Evolutionary conservation across 64 coral and sea anemone genomes (phyloP).

Genomic region (Hydrozoanthus tunicans): DNA sequence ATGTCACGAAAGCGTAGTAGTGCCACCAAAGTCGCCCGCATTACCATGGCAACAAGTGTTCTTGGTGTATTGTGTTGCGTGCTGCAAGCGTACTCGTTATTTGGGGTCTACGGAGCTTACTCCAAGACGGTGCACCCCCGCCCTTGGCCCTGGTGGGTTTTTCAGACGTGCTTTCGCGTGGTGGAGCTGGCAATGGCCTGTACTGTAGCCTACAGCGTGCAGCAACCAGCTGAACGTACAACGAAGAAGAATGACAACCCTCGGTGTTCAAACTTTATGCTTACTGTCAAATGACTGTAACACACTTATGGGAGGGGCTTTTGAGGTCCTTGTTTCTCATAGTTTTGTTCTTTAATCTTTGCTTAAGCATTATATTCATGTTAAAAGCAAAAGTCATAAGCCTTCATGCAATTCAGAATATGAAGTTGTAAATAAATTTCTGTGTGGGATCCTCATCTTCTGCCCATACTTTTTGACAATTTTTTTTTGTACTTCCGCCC

Average conservation of each 20-base stretch:
- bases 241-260: neutral
- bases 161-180: constrained; percentile 62
- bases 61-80: constrained; percentile 56
- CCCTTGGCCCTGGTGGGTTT: constrained; percentile 71
- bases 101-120: constrained; percentile 71
- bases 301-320: no score
- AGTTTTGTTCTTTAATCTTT: no score
- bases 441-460: no score
- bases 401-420: no score
- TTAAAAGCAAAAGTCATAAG: no score
- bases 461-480: no score
- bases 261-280: neutral
- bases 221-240: constrained; percentile 25
- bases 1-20: neutral
- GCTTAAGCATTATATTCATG: no score
- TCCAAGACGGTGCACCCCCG: constrained; percentile 37
- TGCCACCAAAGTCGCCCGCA: constrained; percentile 57
- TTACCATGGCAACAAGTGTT: constrained; percentile 52
- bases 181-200: constrained; percentile 61
- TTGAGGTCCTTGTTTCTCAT: no score
- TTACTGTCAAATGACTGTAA: neutral
- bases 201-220: constrained; percentile 67
- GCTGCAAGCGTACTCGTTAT: constrained; percentile 66
- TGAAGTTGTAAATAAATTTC: no score
- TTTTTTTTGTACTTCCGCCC: no score